Percentiles rank a stretch among this genome's conserved stretches.
These are phyloP conservation scores for Antheraea pernyi DNA, from an alignment of 1,140 invertebrate genomes.

Conservation along the genomic window DNA sequence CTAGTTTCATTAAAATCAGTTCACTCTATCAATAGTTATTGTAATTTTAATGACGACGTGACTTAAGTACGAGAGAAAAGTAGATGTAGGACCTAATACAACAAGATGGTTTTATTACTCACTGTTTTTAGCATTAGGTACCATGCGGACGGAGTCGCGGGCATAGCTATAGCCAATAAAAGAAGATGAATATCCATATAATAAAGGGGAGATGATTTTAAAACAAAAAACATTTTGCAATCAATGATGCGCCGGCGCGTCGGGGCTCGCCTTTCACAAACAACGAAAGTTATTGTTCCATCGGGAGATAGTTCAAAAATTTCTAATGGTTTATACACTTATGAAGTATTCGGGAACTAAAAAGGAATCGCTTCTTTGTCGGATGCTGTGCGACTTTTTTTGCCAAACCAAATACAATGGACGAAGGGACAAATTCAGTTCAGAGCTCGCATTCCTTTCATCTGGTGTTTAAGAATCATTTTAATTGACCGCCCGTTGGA, in stretches of 20 bases:
- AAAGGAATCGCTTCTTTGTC: constrained; percentile 62
- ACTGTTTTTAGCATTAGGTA: no score
- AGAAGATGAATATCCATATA: not conserved
- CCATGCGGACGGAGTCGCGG: no score
- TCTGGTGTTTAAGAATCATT: constrained; percentile 66
- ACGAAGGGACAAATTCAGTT: constrained; percentile 34
- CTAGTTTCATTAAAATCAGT: no score
- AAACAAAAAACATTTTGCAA: not conserved
- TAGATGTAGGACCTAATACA: no score
- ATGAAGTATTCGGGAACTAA: constrained; percentile 48
- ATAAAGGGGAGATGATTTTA: not conserved
- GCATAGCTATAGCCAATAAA: no score
- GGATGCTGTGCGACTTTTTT: constrained; percentile 47
- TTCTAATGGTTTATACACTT: constrained; percentile 52
- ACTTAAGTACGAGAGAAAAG: no score
- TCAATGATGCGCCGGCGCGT: not conserved
- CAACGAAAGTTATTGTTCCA: not conserved
- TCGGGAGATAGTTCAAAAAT: constrained; percentile 18
- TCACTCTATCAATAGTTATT: no score
- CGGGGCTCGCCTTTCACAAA: not conserved
- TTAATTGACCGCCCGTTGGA: constrained; percentile 54
- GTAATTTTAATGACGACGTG: no score
- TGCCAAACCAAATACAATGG: constrained; percentile 50
- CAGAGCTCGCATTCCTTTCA: constrained; percentile 43
- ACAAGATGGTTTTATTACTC: no score